Percentiles rank a stretch among this genome's conserved stretches.
Conservation (phyloP, 37 sponge, comb jelly and placozoan species). For the Oscarella lobularis region DNA sequence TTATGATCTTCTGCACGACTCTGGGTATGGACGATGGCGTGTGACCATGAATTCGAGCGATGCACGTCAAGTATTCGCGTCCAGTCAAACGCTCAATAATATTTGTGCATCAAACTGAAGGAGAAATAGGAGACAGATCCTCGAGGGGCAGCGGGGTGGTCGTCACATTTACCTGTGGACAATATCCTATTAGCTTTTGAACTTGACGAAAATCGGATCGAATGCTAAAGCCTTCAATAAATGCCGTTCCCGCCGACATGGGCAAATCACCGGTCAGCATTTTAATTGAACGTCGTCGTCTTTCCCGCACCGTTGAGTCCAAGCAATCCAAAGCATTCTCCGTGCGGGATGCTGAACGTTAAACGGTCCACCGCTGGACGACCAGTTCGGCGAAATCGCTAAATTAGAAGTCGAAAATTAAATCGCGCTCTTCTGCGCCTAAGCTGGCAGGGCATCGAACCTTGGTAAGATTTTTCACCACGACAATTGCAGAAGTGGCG, state of each 20-base stretch:
- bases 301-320: constrained; percentile 93
- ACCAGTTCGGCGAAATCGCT: no score
- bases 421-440: no score
- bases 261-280: constrained; percentile 89
- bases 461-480: constrained; percentile 54
- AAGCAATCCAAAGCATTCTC: constrained; percentile 88
- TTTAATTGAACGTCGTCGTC: constrained; percentile 88
- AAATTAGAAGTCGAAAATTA: no score
- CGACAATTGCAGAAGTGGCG: constrained; percentile 18
- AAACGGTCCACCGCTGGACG: constrained; percentile 48
- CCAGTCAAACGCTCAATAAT: constrained; percentile 70
- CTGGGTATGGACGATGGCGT: constrained; percentile 44
- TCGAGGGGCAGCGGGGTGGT: no score
- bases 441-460: neutral
- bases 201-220: constrained; percentile 43
- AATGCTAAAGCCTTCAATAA: constrained; percentile 79
- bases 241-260: constrained; percentile 50
- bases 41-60: constrained; percentile 78
- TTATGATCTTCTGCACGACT: constrained; percentile 56
- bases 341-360: constrained; percentile 42
- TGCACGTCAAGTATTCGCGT: constrained; percentile 73
- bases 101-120: constrained; percentile 96
- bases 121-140: no score
- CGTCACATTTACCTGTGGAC: no score
- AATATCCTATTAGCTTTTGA: constrained; percentile 59